A percentile compares a stretch with the other conserved stretches of the same genome.
phyloP scores from a whole-genome alignment of 2,888 invertebrate genomes.

The Tortricodes alternella region DNA sequence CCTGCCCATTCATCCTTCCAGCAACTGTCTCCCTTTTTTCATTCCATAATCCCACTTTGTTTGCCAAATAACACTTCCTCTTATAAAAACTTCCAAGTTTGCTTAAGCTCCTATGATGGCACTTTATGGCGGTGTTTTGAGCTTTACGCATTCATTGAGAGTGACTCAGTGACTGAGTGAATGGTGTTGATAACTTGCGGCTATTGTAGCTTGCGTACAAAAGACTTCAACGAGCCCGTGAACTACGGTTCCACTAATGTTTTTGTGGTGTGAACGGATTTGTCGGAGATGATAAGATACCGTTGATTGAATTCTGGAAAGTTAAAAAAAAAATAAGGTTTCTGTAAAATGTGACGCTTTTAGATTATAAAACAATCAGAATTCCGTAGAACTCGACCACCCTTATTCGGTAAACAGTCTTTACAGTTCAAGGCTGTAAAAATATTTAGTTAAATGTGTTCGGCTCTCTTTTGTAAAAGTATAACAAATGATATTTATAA shows the following conservation, averaged over 20 bases:
- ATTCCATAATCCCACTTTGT: no score
- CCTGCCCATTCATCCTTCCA: conserved; percentile 23
- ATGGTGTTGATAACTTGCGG: neutral
- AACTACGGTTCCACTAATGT: neutral
- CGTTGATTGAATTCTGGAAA: neutral
- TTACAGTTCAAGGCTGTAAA: no score
- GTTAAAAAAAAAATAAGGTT: neutral
- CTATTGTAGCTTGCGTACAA: conserved; percentile 3
- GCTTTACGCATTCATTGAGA: conserved; percentile 13
- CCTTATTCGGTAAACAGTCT: no score
- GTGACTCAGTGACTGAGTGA: no score
- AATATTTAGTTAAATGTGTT: no score
- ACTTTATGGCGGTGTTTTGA: neutral
- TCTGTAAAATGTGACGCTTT: neutral
- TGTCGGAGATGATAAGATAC: neutral
- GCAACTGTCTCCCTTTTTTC: conserved; percentile 19
- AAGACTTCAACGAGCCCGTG: conserved; percentile 19
- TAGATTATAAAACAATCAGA: no score
- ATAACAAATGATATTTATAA: no score
- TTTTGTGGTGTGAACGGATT: neutral
- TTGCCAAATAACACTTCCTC: conserved; percentile 10
- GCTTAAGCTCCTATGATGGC: neutral
- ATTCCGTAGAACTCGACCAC: no score
- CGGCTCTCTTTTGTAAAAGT: no score
- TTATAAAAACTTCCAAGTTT: neutral